Evolutionary conservation across 2,113 vertebrate genomes (phyloP).

Genomic region (Antechinus stuartii): DNA sequence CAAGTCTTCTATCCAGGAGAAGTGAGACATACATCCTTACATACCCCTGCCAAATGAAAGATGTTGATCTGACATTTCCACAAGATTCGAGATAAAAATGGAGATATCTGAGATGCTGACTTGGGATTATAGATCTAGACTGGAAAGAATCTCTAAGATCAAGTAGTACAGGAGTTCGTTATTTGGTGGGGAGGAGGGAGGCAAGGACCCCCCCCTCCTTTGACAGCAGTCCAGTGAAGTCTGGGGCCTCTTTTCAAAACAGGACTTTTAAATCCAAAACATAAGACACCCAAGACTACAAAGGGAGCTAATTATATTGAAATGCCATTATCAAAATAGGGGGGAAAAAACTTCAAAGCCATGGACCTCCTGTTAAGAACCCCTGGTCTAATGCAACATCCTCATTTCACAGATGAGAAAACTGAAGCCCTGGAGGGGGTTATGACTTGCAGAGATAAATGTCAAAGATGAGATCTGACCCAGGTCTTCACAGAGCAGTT

Average conservation of each 20-base stretch:
- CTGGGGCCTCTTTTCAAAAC: background rate
- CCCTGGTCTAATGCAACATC: background rate
- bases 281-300: background rate
- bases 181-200: too few relatives aligned
- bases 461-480: background rate
- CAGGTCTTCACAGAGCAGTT: background rate
- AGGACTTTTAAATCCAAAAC: background rate
- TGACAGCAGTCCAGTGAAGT: background rate
- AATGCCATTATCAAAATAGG: background rate
- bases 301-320: background rate
- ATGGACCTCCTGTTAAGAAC: background rate
- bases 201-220: background rate
- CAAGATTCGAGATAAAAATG: background rate
- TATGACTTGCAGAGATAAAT: background rate
- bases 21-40: background rate
- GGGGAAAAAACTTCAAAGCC: background rate
- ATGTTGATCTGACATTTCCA: background rate
- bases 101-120: background rate
- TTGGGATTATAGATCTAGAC: background rate
- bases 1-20: background rate
- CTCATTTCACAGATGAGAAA: background rate
- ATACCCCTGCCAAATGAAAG: background rate
- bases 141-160: background rate
- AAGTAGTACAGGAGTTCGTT: background rate
- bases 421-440: background rate